Conservation (phyloP, 2,888 invertebrate genomes). For the Caenorhabditis afra region DNA sequence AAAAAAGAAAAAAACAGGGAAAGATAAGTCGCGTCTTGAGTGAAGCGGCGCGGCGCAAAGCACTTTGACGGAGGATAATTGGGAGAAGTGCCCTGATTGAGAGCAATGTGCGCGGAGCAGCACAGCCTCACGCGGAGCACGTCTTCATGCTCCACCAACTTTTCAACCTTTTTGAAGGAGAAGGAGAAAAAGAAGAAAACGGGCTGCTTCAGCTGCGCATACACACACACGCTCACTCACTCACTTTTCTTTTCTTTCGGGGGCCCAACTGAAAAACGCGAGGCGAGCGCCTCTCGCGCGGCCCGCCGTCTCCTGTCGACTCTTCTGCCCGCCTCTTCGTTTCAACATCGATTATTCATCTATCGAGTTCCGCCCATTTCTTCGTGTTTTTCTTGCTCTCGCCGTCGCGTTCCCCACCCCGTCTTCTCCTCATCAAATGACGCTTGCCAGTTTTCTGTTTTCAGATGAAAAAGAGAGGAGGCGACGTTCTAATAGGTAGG, state of each 20-base stretch:
- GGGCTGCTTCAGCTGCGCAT: conserved; percentile 6
- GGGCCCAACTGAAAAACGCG: conserved; percentile 42
- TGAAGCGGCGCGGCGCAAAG: conserved; percentile 28
- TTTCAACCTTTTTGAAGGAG: conserved; percentile 50
- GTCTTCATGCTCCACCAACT: conserved; percentile 55
- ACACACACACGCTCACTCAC: conserved; percentile 24
- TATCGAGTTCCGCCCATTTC: conserved; percentile 61
- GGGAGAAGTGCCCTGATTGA: conserved; percentile 57
- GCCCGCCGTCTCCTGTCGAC: conserved; percentile 49
- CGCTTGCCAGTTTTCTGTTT: too few relatives aligned
- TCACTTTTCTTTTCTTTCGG: conserved; percentile 43
- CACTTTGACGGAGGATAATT: conserved; percentile 52
- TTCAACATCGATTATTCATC: conserved; percentile 63
- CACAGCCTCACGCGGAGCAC: conserved; percentile 3
- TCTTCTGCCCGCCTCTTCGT: conserved; percentile 56
- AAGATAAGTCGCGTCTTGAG: conserved; percentile 36
- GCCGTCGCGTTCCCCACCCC: conserved; percentile 9
- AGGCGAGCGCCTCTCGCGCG: conserved; percentile 18
- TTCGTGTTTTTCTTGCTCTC: conserved; percentile 56
- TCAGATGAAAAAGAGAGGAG: neutral
- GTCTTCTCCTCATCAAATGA: neutral
- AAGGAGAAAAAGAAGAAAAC: conserved; percentile 10
- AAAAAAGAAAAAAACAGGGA: neutral
- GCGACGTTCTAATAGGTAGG: conserved; percentile 43
- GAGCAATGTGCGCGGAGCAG: conserved; percentile 43